A percentile compares a stretch with the other conserved stretches of the same genome.
Evolutionary conservation across 2,888 invertebrate genomes (phyloP).

Genomic region (Tribolium freemani): DNA sequence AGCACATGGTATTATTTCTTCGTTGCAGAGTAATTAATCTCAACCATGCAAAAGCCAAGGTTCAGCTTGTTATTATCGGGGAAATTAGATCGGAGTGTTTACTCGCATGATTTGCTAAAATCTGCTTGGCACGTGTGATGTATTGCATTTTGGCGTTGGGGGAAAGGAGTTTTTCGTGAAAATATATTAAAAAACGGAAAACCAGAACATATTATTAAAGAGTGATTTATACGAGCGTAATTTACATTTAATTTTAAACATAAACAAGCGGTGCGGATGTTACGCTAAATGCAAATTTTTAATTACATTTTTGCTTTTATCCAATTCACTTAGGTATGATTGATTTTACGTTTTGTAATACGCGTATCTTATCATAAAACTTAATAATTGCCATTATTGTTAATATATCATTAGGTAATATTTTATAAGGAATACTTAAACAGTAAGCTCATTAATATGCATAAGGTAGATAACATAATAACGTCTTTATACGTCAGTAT

Average conservation of each 20-base stretch:
- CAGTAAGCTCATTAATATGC: not conserved
- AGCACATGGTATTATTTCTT: conserved; percentile 22
- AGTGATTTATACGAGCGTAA: not conserved
- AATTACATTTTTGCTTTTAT: not conserved
- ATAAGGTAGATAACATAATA: not conserved
- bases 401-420: not conserved
- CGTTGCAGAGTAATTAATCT: conserved; percentile 21
- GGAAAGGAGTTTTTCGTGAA: not conserved
- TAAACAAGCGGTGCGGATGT: not conserved
- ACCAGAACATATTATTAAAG: not conserved
- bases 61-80: conserved; percentile 11
- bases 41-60: conserved; percentile 20
- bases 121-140: not conserved
- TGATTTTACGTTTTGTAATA: not conserved
- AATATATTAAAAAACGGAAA: not conserved
- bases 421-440: too few relatives aligned
- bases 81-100: conserved; percentile 10
- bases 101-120: not conserved
- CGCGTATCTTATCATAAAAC: not conserved
- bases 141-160: not conserved
- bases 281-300: not conserved
- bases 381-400: not conserved
- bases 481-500: too few relatives aligned
- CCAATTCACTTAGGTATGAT: not conserved
- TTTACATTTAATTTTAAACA: not conserved